phyloP scores from a whole-genome alignment of 2,888 invertebrate species.

The Xanthia icteritia region DNA sequence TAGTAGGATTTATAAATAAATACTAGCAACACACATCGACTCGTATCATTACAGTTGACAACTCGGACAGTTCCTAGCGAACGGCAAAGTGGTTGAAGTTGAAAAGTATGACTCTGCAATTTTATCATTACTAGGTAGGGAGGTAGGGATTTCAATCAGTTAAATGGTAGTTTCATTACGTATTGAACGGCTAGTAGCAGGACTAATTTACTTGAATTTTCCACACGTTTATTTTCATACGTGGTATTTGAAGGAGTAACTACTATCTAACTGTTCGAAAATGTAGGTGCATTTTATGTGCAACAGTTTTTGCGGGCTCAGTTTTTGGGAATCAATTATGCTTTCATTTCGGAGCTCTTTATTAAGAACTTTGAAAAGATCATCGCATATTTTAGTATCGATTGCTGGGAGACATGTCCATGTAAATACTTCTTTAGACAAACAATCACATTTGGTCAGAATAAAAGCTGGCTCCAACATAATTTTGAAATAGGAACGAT shows the following conservation, averaged over 20 bases:
- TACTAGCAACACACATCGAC: slow-evolving; percentile 44
- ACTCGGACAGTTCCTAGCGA: slow-evolving; percentile 55
- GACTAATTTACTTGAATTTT: slow-evolving; percentile 27
- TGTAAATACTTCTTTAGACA: background rate
- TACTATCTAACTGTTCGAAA: background rate
- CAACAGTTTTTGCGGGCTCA: background rate
- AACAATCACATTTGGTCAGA: background rate
- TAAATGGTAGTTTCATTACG: slow-evolving; percentile 28
- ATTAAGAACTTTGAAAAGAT: background rate
- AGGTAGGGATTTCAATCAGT: slow-evolving; percentile 35
- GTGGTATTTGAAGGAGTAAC: background rate
- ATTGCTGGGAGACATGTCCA: too few species aligned
- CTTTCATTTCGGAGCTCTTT: background rate
- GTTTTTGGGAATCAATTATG: background rate
- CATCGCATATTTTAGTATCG: background rate
- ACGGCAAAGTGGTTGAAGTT: slow-evolving; percentile 60
- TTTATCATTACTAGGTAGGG: slow-evolving; percentile 47
- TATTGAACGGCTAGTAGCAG: slow-evolving; percentile 39
- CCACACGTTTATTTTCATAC: slow-evolving; percentile 53
- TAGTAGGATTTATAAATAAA: slow-evolving; percentile 69
- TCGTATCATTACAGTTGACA: slow-evolving; percentile 64
- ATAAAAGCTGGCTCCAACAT: background rate
- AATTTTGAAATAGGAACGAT: slow-evolving; percentile 4
- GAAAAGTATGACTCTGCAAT: slow-evolving; percentile 57
- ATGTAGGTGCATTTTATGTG: background rate